Conservation (phyloP, 2,888 invertebrate genomes). For the Spilosoma lubricipeda region DNA sequence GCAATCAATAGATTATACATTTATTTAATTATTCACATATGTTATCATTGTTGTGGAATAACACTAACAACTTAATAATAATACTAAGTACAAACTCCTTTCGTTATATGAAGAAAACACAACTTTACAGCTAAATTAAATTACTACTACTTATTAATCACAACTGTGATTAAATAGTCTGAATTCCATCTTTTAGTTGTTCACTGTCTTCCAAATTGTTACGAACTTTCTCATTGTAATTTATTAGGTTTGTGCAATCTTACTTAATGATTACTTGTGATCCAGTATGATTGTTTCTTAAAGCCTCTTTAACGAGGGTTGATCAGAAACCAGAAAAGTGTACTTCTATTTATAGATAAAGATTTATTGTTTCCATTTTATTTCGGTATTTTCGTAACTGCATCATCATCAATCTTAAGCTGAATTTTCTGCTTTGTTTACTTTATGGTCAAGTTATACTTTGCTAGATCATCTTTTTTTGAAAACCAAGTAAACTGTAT, state of each 20-base stretch:
- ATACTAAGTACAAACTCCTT: not conserved
- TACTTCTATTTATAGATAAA: not conserved
- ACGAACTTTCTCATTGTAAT: not conserved
- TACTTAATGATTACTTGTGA: too few species aligned
- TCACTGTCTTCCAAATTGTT: not conserved
- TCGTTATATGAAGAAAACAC: too few species aligned
- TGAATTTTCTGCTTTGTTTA: constrained; percentile 6
- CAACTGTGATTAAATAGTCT: too few species aligned
- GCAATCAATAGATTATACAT: not conserved
- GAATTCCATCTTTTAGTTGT: not conserved
- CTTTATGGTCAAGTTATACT: not conserved
- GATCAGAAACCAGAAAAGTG: not conserved
- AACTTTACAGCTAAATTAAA: too few species aligned
- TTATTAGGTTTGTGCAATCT: too few species aligned
- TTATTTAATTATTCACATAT: not conserved
- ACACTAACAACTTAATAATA: not conserved
- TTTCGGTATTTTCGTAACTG: not conserved
- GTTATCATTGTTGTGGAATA: not conserved
- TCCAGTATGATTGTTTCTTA: not conserved
- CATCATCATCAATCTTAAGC: not conserved
- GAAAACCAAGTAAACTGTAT: not conserved
- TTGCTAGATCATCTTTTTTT: not conserved
- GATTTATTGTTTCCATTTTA: constrained; percentile 3
- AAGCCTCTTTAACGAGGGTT: not conserved
- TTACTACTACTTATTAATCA: too few species aligned